Evolutionary conservation across 53 echinoderm and acorn worm species (phyloP).

Genomic region (Glandiceps talaboti): DNA sequence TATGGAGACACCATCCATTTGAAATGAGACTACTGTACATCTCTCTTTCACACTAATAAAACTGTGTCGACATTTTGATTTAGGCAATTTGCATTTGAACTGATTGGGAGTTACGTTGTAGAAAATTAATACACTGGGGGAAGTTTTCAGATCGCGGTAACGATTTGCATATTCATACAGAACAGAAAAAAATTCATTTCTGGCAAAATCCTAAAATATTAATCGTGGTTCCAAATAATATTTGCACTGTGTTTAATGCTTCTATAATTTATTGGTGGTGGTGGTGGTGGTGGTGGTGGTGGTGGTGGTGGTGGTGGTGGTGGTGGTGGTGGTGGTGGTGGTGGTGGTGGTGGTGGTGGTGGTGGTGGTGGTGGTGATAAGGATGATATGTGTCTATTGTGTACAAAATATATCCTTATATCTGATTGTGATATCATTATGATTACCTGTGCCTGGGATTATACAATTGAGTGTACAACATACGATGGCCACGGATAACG

Average conservation of each 20-base stretch:
- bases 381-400: not conserved
- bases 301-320: not conserved
- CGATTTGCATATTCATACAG: no score
- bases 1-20: no score
- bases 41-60: no score
- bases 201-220: no score
- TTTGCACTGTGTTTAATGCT: not conserved
- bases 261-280: not conserved
- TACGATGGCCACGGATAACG: conserved; percentile 43
- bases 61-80: no score
- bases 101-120: no score
- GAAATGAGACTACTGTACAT: no score
- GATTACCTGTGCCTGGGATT: conserved; percentile 62
- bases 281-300: not conserved
- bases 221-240: not conserved
- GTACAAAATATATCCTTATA: not conserved
- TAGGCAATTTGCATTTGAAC: no score
- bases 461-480: conserved; percentile 53
- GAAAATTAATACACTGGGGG: no score
- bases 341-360: not conserved
- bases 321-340: not conserved
- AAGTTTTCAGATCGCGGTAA: no score
- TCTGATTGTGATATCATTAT: not conserved
- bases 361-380: not conserved
- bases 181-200: no score